Percentiles rank a stretch among this genome's conserved stretches.
These are phyloP conservation scores for Oostethus manadensis DNA, from an alignment of 2,113 vertebrate genomes.

Conservation along the genomic window DNA sequence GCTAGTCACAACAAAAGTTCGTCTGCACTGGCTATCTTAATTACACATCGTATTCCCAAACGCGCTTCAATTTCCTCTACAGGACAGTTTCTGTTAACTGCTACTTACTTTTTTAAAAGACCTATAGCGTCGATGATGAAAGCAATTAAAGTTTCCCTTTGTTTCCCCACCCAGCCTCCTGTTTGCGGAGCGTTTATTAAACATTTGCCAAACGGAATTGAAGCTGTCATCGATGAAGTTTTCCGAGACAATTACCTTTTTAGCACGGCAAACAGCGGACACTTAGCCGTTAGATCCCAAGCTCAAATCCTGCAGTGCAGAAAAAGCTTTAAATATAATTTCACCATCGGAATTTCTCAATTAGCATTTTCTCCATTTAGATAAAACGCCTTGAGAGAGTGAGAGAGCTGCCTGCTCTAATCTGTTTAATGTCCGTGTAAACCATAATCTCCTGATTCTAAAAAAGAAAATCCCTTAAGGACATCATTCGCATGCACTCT, in stretches of 20 bases:
- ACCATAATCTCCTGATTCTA: conserved; percentile 73
- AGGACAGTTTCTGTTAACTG: conserved; percentile 86
- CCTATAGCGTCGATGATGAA: conserved; percentile 91
- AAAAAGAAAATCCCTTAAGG: conserved; percentile 71
- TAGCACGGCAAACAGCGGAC: conserved; percentile 81
- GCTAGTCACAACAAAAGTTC: conserved; percentile 69
- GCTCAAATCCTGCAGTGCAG: conserved; percentile 52
- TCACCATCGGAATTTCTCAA: conserved; percentile 71
- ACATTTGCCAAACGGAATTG: conserved; percentile 91
- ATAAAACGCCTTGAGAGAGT: conserved; percentile 73
- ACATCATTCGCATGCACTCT: conserved; percentile 66
- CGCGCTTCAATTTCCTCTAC: conserved; percentile 80
- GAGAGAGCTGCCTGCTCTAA: conserved; percentile 64
- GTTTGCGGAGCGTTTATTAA: conserved; percentile 95
- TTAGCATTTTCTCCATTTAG: conserved; percentile 74
- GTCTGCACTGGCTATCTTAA: conserved; percentile 74
- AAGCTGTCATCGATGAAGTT: conserved; percentile 93
- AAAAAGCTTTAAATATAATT: conserved; percentile 63
- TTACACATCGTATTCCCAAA: conserved; percentile 75
- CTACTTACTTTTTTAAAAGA: conserved; percentile 77
- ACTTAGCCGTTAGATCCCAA: conserved; percentile 72
- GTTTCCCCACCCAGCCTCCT: conserved; percentile 79
- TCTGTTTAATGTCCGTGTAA: conserved; percentile 76
- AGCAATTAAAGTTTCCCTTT: conserved; percentile 98
- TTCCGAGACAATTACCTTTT: conserved; percentile 84